These are phyloP conservation scores for Nothocercus julius DNA, from an alignment of 2,113 vertebrate genomes.

Conservation along the genomic window DNA sequence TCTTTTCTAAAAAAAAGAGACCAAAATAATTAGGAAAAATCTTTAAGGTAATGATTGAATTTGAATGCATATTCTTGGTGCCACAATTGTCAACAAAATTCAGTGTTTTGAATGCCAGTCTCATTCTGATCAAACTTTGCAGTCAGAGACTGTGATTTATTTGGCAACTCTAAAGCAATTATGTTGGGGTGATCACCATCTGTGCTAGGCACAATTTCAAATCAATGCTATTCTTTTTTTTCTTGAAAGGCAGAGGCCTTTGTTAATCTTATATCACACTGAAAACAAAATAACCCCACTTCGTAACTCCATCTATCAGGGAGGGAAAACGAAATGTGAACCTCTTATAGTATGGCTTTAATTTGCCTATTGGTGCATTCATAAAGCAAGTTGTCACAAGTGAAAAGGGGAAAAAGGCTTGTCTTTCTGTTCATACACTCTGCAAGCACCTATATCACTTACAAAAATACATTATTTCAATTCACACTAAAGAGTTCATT, in stretches of 20 bases:
- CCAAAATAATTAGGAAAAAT: background rate
- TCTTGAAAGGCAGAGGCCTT: background rate
- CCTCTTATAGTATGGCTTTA: background rate
- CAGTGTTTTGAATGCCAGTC: background rate
- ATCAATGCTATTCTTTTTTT: conserved; percentile 29
- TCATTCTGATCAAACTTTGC: conserved; percentile 30
- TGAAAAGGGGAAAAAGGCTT: background rate
- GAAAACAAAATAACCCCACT: background rate
- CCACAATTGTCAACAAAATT: background rate
- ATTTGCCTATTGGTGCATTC: background rate
- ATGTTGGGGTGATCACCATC: background rate
- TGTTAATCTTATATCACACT: background rate
- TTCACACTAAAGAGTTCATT: background rate
- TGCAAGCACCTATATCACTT: background rate
- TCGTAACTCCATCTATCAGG: background rate
- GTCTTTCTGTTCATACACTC: background rate
- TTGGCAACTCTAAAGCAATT: background rate
- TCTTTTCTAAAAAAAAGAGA: background rate
- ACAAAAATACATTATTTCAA: background rate
- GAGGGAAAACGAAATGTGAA: background rate
- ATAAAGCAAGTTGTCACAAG: background rate
- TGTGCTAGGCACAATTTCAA: conserved; percentile 44
- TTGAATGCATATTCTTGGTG: background rate
- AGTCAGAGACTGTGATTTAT: background rate
- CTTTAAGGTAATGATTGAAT: background rate